Evolutionary conservation across 2,888 invertebrate species (phyloP), one percentile per base, ranked within the genome.

Genomic region (Eupithecia dodoneata): DNA sequence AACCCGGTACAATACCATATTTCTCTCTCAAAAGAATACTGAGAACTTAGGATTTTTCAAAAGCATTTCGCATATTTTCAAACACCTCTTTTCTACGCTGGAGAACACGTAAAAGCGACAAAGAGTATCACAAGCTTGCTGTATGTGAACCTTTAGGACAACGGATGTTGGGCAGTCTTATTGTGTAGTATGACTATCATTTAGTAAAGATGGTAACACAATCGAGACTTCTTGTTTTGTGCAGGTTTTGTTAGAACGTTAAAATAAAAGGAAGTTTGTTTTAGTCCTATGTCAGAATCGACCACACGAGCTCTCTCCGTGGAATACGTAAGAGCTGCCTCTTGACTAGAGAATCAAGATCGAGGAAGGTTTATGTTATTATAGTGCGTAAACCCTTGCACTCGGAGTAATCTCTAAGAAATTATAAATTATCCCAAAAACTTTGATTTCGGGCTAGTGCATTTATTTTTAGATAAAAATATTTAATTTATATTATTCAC

Each of bases 41-140:
- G 71, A 45, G 49, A 78, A 73, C 80, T 77, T 72, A 77, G 78
- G 77, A 81, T 80, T 81, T 79, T 77, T 76, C 74, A 77, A 76
- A 79, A 76, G 80, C 75, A 78, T 77, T 74, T 76, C 44, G 78
- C 77, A 76, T 80, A 80, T 80, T 82, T 82, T 74, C 73, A 71
- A 79, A 77, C 77, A 80, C 78, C 75, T 80, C 80, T 81, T 79
- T 78, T 65, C 73, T 59, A 72, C 69, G 74, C 66, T 73, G 73
- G 67, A 67, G 52, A 71, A 70, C 71, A 75, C 47, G 73, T 52
- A 65, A 71, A 72, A 66, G 52, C 45, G 59, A 76, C 71, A 65
- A 73, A 71, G 74, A 76, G 52, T 63, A 59, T 73, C 59, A 49
- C 12, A n/a, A 72, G 52, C 45, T 74, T 74, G 75, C 59, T 55